Evolutionary conservation across 2,113 vertebrate genomes (phyloP), one percentile per base, ranked within the genome.

Genomic region (Leptosomus discolor): DNA sequence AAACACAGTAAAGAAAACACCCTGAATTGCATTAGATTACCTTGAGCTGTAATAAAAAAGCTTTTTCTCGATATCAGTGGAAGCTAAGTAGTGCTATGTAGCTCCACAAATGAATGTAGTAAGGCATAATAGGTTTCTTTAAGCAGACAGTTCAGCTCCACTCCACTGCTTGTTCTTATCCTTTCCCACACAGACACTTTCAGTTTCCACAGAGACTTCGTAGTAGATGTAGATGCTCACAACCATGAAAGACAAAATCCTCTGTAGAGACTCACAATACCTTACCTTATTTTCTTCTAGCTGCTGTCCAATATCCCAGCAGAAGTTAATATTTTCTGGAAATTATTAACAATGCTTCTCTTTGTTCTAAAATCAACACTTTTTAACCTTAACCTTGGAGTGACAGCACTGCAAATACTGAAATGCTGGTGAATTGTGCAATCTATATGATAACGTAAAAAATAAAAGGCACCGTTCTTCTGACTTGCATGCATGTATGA

Each of bases 401-500:
- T 3, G 12, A 39, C 22, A 73, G 7, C 15, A 39, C 18, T 34
- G 37, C 10, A 90, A 88, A 60, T 50, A 82, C 2, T 65, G 32
- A 90, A 91, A 43, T 7, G n/a, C 3, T 54, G 10, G 11, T 73
- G 32, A 92, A 90, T 39, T 53, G 21, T 50, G 13, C 12, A 57
- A 71, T 34, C 22, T 58, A 18, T 22, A 65, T 17, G 45, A 65
- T 24, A 53, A 69, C 0, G 0, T 45, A 41, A 93, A 86, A 90
- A 82, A 85, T 26, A 73, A 89, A 91, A 60, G 11, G 36, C 43
- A 46, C 4, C 71, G 7, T 19, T 85, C 4, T 51, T 84, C 54
- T 88, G 21, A 75, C 15, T 6, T 3, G 0, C 27, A 18, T 30
- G 19, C 7, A 48, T n/a, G 17, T 8, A 50, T 1, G 2, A 30